Conservation (phyloP, 1,140 invertebrate genomes). For the Cyclina sinensis region DNA sequence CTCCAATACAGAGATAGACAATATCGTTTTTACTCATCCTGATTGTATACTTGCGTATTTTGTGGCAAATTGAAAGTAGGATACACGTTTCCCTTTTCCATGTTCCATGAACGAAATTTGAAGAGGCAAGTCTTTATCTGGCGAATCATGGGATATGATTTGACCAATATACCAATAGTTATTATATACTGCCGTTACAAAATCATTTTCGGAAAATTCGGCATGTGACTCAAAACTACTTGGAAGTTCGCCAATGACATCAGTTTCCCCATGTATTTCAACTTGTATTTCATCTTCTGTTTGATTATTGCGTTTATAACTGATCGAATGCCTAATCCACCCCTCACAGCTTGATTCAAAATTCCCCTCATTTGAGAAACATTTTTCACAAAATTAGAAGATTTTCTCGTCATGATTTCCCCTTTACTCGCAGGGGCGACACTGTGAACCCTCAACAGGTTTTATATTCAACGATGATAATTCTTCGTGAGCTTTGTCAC, state of each 20-base stretch:
- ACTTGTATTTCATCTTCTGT: neutral
- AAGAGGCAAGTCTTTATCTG: neutral
- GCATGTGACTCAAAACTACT: neutral
- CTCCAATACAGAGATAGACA: neutral
- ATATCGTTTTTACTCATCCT: neutral
- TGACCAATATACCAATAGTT: conserved; percentile 9
- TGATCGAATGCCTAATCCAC: neutral
- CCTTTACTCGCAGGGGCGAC: neutral
- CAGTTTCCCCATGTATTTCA: neutral
- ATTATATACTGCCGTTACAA: conserved; percentile 4
- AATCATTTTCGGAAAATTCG: neutral
- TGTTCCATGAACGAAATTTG: conserved; percentile 6
- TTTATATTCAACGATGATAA: neutral
- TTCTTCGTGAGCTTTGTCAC: neutral
- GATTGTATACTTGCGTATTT: neutral
- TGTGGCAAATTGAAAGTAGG: conserved; percentile 11
- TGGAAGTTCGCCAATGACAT: too few relatives aligned
- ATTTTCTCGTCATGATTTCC: neutral
- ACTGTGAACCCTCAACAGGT: conserved; percentile 34
- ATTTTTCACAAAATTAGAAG: conserved; percentile 26
- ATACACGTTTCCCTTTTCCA: neutral
- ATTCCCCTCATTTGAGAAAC: conserved; percentile 1
- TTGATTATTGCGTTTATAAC: neutral
- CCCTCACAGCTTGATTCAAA: conserved; percentile 24
- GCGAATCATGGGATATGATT: neutral